Evolutionary conservation across 2,113 vertebrate genomes (phyloP).

Genomic region (Abramis brama): DNA sequence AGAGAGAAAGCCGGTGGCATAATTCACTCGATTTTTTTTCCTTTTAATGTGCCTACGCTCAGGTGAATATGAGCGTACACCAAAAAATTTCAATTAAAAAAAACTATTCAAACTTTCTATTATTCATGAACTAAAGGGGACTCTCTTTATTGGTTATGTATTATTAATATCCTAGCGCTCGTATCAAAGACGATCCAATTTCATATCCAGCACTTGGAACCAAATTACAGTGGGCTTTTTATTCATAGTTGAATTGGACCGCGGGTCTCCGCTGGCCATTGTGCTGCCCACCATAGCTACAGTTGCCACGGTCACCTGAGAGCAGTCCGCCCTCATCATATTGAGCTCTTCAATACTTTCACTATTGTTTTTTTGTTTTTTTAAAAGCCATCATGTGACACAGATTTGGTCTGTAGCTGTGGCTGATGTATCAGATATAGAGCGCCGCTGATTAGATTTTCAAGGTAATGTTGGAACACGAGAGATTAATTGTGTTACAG

Average conservation of each 20-base stretch:
- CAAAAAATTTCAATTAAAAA: conserved; percentile 62
- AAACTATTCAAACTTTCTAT: conserved; percentile 59
- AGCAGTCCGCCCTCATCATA: conserved; percentile 40
- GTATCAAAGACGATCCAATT: conserved; percentile 53
- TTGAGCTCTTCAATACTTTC: conserved; percentile 49
- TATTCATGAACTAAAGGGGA: conserved; percentile 58
- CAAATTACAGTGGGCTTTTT: conserved; percentile 54
- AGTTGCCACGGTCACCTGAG: conserved; percentile 38
- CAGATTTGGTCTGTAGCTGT: conserved; percentile 44
- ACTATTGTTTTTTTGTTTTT: conserved; percentile 38
- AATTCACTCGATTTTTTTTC: background rate
- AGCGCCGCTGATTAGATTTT: conserved; percentile 61
- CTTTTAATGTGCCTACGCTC: conserved; percentile 18
- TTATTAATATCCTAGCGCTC: conserved; percentile 59
- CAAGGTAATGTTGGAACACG: conserved; percentile 51
- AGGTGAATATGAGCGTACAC: conserved; percentile 44
- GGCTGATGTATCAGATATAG: conserved; percentile 48
- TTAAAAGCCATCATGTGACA: conserved; percentile 52
- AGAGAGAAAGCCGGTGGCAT: conserved; percentile 12
- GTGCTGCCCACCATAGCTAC: conserved; percentile 32
- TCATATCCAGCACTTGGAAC: conserved; percentile 47
- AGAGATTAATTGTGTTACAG: conserved; percentile 60
- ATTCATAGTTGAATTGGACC: conserved; percentile 50
- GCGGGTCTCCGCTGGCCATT: conserved; percentile 29
- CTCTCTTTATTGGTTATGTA: conserved; percentile 53